Evolutionary conservation across 1,140 invertebrate genomes (phyloP).

Genomic region (Drosophila guanche): DNA sequence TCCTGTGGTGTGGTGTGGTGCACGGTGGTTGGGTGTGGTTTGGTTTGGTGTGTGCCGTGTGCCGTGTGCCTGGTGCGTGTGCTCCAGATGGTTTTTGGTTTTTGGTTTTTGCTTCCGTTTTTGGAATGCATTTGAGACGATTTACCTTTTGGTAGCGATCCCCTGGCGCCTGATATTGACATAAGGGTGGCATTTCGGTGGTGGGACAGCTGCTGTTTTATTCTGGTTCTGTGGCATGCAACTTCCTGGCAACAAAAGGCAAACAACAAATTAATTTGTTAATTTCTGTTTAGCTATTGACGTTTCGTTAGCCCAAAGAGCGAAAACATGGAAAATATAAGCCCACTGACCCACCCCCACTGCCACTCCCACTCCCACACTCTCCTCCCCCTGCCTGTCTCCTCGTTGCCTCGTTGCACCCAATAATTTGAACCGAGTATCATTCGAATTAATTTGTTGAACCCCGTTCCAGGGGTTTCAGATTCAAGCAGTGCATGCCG

Average conservation of each 20-base stretch:
- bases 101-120: conserved; percentile 37
- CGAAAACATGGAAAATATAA: conserved; percentile 1
- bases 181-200: not conserved
- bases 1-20: not conserved
- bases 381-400: not conserved
- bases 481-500: conserved; percentile 5
- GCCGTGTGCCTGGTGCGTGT: conserved; percentile 10
- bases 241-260: conserved; percentile 3
- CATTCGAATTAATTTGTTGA: conserved; percentile 60
- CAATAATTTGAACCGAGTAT: conserved; percentile 18
- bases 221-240: conserved; percentile 13
- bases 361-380: not conserved
- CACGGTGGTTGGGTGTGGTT: not conserved
- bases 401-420: conserved; percentile 2
- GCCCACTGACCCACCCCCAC: conserved; percentile 4
- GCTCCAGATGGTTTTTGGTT: conserved; percentile 35
- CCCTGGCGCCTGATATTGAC: too few relatives aligned
- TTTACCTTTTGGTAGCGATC: too few relatives aligned
- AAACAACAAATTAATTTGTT: conserved; percentile 35
- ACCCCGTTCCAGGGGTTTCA: conserved; percentile 21
- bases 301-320: not conserved
- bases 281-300: conserved; percentile 18
- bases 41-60: not conserved
- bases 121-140: conserved; percentile 32
- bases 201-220: conserved; percentile 31